Conservation (phyloP, 2,888 invertebrate species). For the Serripes groenlandicus region DNA sequence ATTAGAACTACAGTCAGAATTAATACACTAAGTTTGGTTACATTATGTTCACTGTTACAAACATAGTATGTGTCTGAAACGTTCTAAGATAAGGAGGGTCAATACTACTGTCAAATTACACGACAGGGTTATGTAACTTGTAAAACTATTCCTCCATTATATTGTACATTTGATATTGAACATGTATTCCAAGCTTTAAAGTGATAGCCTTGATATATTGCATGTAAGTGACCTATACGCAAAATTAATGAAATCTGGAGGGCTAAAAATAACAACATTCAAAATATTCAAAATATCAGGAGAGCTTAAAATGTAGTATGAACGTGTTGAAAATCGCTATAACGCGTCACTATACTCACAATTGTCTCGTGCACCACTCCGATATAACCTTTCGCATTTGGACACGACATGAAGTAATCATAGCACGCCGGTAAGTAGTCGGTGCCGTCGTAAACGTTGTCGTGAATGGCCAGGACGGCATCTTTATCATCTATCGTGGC, state of each 20-base stretch:
- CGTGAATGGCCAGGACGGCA: constrained; percentile 11
- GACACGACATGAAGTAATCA: constrained; percentile 21
- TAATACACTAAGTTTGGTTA: neutral
- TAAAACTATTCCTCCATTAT: no score
- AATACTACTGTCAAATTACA: no score
- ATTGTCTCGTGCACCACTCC: constrained; percentile 19
- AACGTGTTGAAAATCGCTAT: neutral
- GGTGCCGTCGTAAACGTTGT: constrained; percentile 25
- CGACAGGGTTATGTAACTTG: no score
- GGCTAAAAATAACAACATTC: neutral
- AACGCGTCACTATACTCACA: neutral
- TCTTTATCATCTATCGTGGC: constrained; percentile 18
- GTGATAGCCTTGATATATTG: neutral
- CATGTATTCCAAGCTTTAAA: no score
- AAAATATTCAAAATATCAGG: neutral
- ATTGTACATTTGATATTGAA: neutral
- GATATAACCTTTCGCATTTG: constrained; percentile 20
- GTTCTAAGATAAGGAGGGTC: no score
- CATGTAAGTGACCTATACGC: no score
- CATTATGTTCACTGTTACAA: no score
- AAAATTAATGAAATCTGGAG: neutral
- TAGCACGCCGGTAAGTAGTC: constrained; percentile 7
- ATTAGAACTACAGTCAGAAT: neutral
- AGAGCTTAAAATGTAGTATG: neutral
- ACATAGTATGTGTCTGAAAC: no score